Evolutionary conservation across 2,888 invertebrate genomes (phyloP), one percentile per base, ranked within the genome.

Genomic region (Perdita meconis): DNA sequence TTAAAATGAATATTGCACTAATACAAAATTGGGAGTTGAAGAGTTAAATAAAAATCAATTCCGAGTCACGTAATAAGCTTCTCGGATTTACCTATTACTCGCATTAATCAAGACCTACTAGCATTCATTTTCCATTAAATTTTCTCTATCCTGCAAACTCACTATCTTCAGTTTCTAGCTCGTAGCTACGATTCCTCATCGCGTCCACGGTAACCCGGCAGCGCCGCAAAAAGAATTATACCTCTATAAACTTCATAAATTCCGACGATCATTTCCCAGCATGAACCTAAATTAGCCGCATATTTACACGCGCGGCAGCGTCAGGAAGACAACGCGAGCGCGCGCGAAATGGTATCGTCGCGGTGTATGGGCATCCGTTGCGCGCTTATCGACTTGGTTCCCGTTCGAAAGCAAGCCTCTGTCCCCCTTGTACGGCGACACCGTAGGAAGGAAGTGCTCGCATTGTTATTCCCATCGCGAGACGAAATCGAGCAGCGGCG

Each of bases 261-360:
- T 55, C 40, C 63, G 24, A 12, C 40, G 47, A 59, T 24, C 40
- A 71, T 68, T 51, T 51, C 67, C 38, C n/a, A 40, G 50, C 50
- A 22, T 61, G 57, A 78, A 72, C 61, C 68, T 64, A 71, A 65
- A 80, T 78, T 69, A 81, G 71, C 40, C 26, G 40, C 57, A 42
- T 44, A 30, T 69, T 76, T 69, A 47, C 55, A 53, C 38, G 42
- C 4, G 6, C 44, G 8, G 59, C n/a, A 13, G 38, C 19, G 24
- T 22, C 60, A 6, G 6, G 26, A 19, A 36, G 63, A 51, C 47
- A 47, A 44, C 55, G 60, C 13, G 19, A 10, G n/a, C 4, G 53
- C 47, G 19, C 10, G 10, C 38, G 51, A 38, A 65, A 59, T 40
- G 13, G 36, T 50, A 65, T 71, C 50, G 24, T 40, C 16, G 12